These are phyloP conservation scores for Epinephelus lanceolatus DNA, from an alignment of 2,113 vertebrate species.

Conservation along the genomic window DNA sequence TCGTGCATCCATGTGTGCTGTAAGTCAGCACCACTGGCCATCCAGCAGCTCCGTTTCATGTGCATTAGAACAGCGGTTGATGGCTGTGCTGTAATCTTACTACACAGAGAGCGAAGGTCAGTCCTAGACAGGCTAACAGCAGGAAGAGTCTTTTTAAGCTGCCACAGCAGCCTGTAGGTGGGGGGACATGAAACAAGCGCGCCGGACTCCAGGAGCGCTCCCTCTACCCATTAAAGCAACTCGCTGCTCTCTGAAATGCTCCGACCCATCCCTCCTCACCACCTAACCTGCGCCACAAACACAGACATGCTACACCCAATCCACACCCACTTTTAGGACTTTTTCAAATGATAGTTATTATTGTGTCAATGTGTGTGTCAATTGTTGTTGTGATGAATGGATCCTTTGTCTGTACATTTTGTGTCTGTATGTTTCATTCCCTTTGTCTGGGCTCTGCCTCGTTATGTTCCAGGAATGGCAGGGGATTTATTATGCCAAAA, in stretches of 20 bases:
- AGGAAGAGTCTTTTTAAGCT: constrained; percentile 77
- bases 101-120: constrained; percentile 86
- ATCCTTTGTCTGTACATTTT: not conserved
- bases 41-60: constrained; percentile 72
- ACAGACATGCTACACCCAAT: not conserved
- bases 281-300: constrained; percentile 9
- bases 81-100: constrained; percentile 72
- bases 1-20: constrained; percentile 40
- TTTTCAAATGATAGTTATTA: not conserved
- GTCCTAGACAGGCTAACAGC: constrained; percentile 70
- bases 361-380: not conserved
- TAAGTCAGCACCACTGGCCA: constrained; percentile 24
- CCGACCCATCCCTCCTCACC: not conserved
- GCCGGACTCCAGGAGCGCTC: constrained; percentile 51
- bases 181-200: constrained; percentile 76
- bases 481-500: constrained; percentile 95
- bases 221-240: constrained; percentile 61
- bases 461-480: constrained; percentile 92
- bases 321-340: not conserved
- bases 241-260: constrained; percentile 51
- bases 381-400: not conserved
- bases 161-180: constrained; percentile 47
- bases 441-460: constrained; percentile 19
- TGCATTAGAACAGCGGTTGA: constrained; percentile 60
- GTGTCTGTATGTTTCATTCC: not conserved